These are phyloP conservation scores for Coilia nasus DNA, from an alignment of 2,797 vertebrate species.

Conservation along the genomic window DNA sequence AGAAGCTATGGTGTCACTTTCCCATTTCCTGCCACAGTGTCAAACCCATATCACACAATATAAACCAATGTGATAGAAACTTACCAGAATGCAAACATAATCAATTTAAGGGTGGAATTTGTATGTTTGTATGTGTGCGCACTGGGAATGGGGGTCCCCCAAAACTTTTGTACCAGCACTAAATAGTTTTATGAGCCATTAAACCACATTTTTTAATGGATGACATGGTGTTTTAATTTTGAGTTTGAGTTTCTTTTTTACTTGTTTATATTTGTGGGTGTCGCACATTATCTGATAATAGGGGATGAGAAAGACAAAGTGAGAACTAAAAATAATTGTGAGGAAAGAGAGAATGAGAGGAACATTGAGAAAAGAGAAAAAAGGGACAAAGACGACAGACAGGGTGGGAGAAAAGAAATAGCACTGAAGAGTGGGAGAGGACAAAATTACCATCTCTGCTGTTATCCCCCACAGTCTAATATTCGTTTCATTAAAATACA, in stretches of 20 bases:
- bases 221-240: no score
- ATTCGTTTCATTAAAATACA: not conserved
- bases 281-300: not conserved
- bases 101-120: not conserved
- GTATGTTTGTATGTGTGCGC: not conserved
- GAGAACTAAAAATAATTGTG: not conserved
- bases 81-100: not conserved
- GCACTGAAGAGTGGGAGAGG: not conserved
- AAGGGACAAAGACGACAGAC: not conserved
- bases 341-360: no score
- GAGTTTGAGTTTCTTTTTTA: no score
- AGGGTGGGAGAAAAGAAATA: not conserved
- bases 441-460: not conserved
- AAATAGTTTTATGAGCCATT: no score
- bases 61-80: not conserved
- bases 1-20: not conserved
- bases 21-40: constrained; percentile 23
- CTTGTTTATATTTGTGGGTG: not conserved
- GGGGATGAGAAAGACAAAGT: not conserved
- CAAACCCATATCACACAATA: not conserved
- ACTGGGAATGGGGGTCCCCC: no score
- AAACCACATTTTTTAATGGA: no score
- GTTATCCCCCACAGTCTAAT: not conserved
- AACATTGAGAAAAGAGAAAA: not conserved
- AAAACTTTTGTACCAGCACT: no score